phyloP scores from a whole-genome alignment of 2,797 vertebrate genomes.

The Euthynnus affinis region DNA sequence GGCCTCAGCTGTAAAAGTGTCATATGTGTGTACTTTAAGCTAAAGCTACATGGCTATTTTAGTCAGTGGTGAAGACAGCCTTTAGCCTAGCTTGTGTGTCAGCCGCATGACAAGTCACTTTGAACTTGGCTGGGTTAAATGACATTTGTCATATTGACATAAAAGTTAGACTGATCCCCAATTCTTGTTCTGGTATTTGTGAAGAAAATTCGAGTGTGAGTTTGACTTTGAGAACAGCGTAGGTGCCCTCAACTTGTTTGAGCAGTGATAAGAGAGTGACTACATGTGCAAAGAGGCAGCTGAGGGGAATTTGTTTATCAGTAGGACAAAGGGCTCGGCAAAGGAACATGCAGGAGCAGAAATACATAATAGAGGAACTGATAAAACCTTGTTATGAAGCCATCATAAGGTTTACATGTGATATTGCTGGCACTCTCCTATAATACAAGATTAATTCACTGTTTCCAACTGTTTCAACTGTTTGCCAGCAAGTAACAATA shows the following conservation, averaged over 20 bases:
- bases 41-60: slow-evolving; percentile 42
- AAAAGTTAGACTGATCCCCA: not conserved
- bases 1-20: slow-evolving; percentile 29
- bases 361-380: slow-evolving; percentile 19
- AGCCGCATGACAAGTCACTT: slow-evolving; percentile 49
- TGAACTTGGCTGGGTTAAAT: slow-evolving; percentile 37
- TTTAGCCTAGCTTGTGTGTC: slow-evolving; percentile 2
- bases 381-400: slow-evolving; percentile 22
- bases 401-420: not conserved
- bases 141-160: slow-evolving; percentile 66
- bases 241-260: slow-evolving; percentile 56
- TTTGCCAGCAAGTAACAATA: not conserved
- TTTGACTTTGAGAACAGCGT: slow-evolving; percentile 42
- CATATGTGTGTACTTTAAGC: slow-evolving; percentile 29
- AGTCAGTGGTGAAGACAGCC: slow-evolving; percentile 8
- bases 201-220: slow-evolving; percentile 11
- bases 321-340: slow-evolving; percentile 64
- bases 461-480: not conserved
- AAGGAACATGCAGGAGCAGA: slow-evolving; percentile 15
- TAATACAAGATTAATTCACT: not conserved
- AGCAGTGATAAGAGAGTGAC: slow-evolving; percentile 66
- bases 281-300: slow-evolving; percentile 61
- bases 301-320: slow-evolving; percentile 57
- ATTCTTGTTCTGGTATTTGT: slow-evolving; percentile 9
- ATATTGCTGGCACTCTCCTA: not conserved